A percentile compares a stretch with the other conserved stretches of the same genome.
Evolutionary conservation across 2,113 vertebrate species (phyloP).

Genomic region (Arvicanthis niloticus): DNA sequence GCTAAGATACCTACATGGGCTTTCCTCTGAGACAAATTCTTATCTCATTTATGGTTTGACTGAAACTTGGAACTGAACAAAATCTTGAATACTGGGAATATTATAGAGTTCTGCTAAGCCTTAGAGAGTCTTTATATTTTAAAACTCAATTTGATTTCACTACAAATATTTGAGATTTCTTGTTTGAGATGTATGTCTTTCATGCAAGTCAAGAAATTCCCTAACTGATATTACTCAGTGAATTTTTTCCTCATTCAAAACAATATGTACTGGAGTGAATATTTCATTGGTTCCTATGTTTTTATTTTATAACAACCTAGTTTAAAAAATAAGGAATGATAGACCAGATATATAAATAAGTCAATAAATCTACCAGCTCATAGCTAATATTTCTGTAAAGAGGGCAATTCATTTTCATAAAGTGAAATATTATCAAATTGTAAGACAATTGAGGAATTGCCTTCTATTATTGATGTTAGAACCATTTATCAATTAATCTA

Average conservation of each 20-base stretch:
- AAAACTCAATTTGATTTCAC: neutral
- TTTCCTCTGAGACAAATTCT: neutral
- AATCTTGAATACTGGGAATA: neutral
- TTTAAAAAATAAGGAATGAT: neutral
- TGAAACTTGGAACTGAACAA: neutral
- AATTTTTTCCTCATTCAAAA: neutral
- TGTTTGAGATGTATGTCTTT: slow-evolving; percentile 29
- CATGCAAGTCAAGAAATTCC: neutral
- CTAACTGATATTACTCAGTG: neutral
- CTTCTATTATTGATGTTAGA: neutral
- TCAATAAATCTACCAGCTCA: neutral
- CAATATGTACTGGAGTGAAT: neutral
- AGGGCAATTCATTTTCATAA: neutral
- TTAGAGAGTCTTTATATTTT: neutral
- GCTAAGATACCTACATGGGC: neutral
- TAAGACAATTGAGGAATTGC: neutral
- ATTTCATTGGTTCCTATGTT: slow-evolving; percentile 16
- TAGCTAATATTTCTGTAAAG: slow-evolving; percentile 7
- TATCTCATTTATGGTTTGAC: neutral
- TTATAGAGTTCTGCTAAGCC: neutral
- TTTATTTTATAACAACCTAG: neutral
- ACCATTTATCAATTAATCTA: neutral
- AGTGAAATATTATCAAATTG: neutral
- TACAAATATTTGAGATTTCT: slow-evolving; percentile 40
- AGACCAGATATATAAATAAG: slow-evolving; percentile 3